Evolutionary conservation across 2,113 vertebrate species (phyloP).

Genomic region (Cardinalis cardinalis): DNA sequence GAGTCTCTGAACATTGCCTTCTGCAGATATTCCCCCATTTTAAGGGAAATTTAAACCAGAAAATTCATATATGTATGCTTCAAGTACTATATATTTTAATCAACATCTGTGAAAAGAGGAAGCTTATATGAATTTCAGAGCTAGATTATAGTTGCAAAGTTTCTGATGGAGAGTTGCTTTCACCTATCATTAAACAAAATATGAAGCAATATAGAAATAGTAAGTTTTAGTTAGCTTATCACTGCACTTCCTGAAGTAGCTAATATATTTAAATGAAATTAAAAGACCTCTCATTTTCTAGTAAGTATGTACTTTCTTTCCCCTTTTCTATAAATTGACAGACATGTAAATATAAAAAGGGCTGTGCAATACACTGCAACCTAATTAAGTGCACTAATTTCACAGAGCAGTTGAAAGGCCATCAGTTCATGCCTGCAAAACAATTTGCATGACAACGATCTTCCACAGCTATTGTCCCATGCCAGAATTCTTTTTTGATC

Average conservation of each 20-base stretch:
- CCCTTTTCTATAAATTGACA: neutral
- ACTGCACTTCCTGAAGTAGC: neutral
- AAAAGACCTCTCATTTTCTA: neutral
- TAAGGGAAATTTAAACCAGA: neutral
- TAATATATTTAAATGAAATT: neutral
- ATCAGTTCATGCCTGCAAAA: neutral
- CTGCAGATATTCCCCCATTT: neutral
- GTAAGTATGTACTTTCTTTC: neutral
- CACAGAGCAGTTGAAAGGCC: neutral
- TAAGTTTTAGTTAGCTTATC: neutral
- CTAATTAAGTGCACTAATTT: slow-evolving; percentile 1
- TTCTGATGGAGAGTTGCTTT: neutral
- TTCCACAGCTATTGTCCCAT: neutral
- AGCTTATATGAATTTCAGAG: neutral
- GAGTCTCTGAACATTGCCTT: neutral
- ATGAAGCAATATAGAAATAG: neutral
- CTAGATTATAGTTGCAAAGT: neutral
- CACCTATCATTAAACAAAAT: neutral
- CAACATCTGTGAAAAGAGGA: neutral
- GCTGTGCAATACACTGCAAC: neutral
- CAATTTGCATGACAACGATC: slow-evolving; percentile 22
- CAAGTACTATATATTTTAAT: neutral
- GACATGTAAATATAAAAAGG: neutral
- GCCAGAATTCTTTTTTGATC: neutral
- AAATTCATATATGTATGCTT: neutral